A percentile compares a stretch with the other conserved stretches of the same genome.
Conservation (phyloP, 2,113 vertebrate species). For the Aegithalos caudatus region DNA sequence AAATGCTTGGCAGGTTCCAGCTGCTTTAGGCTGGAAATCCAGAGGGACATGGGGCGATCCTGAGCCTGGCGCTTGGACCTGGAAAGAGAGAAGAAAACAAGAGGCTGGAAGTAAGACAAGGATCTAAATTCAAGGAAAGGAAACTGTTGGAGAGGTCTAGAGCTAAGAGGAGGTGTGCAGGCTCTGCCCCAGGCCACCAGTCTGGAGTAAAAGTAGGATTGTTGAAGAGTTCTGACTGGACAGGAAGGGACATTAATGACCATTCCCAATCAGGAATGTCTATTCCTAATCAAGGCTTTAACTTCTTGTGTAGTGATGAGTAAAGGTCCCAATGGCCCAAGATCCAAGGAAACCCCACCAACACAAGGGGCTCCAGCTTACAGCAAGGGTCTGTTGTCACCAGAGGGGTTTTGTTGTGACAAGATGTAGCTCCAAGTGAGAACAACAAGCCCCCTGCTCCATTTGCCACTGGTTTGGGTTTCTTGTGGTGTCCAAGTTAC, state of each 20-base stretch:
- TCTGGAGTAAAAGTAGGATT: not conserved
- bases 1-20: constrained; percentile 83
- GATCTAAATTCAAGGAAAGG: not conserved
- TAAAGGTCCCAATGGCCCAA: not conserved
- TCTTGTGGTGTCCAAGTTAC: not conserved
- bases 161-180: not conserved
- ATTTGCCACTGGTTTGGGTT: not conserved
- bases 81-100: not conserved
- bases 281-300: not conserved
- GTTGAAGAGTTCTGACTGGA: not conserved
- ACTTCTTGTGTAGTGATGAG: rapidly evolving
- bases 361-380: rapidly evolving
- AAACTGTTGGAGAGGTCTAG: not conserved
- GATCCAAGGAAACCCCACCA: not conserved
- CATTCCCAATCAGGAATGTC: not conserved
- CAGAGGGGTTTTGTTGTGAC: not conserved
- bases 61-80: constrained; percentile 87
- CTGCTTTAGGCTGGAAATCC: constrained; percentile 86
- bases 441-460: not conserved
- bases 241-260: not conserved
- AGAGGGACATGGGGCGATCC: constrained; percentile 89
- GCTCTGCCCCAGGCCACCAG: not conserved
- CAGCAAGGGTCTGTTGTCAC: not conserved
- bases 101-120: not conserved
- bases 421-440: rapidly evolving